A percentile compares a stretch with the other conserved stretches of the same genome.
Evolutionary conservation across 2,888 invertebrate genomes (phyloP).

Genomic region (Orthosia cruda): DNA sequence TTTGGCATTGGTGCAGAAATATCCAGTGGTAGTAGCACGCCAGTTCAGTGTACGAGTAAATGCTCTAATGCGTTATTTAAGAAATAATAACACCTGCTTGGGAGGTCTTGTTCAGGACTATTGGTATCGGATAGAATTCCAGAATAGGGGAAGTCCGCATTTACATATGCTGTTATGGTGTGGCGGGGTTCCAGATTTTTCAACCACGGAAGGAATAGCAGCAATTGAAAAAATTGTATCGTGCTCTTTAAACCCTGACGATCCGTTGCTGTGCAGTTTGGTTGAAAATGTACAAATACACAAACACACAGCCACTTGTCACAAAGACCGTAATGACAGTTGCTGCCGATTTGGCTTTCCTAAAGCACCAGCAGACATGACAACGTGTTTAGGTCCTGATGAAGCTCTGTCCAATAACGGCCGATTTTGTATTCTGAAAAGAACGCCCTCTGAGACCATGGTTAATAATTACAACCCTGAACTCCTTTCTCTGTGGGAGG

Average conservation of each 20-base stretch:
- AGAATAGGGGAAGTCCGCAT: constrained; percentile 70
- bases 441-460: constrained; percentile 64
- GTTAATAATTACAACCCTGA: constrained; percentile 72
- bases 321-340: constrained; percentile 44
- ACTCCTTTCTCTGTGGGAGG: constrained; percentile 69
- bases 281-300: constrained; percentile 60
- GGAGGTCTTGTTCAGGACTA: constrained; percentile 13
- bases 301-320: constrained; percentile 62
- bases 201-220: no score
- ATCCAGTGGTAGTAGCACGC: constrained; percentile 29
- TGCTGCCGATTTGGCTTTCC: constrained; percentile 67
- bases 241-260: constrained; percentile 50
- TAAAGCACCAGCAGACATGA: constrained; percentile 56
- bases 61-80: constrained; percentile 44
- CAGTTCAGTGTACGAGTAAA: constrained; percentile 27
- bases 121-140: constrained; percentile 73
- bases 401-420: constrained; percentile 70
- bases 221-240: constrained; percentile 68
- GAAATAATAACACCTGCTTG: background rate
- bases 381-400: constrained; percentile 64
- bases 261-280: background rate
- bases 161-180: constrained; percentile 73
- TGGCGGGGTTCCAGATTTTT: constrained; percentile 52
- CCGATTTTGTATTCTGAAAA: constrained; percentile 70
- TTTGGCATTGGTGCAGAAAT: constrained; percentile 19